phyloP scores from a whole-genome alignment of 2,113 vertebrate species.

The Mormyrus iriodes region DNA sequence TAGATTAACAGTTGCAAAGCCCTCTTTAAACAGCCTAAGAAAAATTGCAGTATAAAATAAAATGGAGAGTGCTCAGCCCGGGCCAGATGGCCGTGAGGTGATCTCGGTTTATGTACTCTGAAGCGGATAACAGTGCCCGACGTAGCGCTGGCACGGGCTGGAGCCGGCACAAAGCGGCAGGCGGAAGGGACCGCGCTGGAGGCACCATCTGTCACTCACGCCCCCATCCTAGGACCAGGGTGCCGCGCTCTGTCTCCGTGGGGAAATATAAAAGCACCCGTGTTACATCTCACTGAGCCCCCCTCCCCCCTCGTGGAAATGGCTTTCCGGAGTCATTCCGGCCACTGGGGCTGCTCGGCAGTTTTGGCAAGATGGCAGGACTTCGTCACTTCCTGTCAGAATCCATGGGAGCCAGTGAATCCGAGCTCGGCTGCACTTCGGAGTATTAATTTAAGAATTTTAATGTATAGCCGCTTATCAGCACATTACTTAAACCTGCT shows the following conservation, averaged over 20 bases:
- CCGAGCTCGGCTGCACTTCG: background rate
- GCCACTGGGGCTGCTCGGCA: background rate
- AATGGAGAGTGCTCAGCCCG: background rate
- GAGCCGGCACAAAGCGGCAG: background rate
- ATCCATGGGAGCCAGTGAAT: background rate
- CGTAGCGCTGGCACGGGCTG: background rate
- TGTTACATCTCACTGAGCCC: background rate
- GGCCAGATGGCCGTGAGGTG: constrained; percentile 10
- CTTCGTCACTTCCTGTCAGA: background rate
- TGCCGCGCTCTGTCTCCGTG: background rate
- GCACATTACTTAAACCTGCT: background rate
- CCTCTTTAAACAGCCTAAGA: background rate
- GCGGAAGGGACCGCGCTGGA: background rate
- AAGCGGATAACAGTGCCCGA: background rate
- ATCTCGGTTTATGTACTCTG: constrained; percentile 8
- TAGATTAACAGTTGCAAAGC: background rate
- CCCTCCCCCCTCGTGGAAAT: background rate
- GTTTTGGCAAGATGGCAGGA: background rate
- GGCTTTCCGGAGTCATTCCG: background rate
- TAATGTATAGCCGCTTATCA: background rate
- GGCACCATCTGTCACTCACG: background rate
- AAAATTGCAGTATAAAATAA: background rate
- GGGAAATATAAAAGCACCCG: background rate
- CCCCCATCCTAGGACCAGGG: background rate
- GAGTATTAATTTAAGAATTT: background rate